These are phyloP conservation scores for Bradysia coprophila DNA, from an alignment of 1,140 invertebrate genomes.

Conservation along the genomic window DNA sequence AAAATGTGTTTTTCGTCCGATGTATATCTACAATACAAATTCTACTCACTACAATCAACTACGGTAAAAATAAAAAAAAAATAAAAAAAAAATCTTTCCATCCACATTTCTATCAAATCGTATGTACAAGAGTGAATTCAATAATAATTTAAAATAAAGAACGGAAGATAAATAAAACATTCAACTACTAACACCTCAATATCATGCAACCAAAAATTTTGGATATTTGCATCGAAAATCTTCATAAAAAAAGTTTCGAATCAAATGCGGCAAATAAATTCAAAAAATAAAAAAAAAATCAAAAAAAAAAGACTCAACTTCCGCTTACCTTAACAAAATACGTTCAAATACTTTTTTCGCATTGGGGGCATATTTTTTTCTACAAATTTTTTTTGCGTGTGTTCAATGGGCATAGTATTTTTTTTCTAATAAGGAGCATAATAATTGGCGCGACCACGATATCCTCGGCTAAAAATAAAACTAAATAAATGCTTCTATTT, in stretches of 20 bases:
- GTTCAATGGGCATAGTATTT: background rate
- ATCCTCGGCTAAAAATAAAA: slow-evolving; percentile 22
- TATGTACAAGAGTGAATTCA: too few species aligned
- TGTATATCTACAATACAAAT: too few species aligned
- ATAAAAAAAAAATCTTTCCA: too few species aligned
- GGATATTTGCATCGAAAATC: background rate
- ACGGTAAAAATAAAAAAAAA: too few species aligned
- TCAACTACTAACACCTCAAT: too few species aligned
- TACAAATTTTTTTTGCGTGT: background rate
- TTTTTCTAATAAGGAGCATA: background rate
- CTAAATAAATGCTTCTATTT: background rate
- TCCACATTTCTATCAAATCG: too few species aligned
- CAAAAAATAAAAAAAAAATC: background rate
- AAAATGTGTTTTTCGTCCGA: too few species aligned
- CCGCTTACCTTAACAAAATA: background rate
- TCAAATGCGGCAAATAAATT: background rate
- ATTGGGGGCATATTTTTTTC: background rate
- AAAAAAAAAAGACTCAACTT: background rate
- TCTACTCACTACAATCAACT: too few species aligned
- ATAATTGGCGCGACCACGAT: slow-evolving; percentile 8
- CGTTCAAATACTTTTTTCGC: background rate
- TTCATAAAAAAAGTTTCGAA: background rate
- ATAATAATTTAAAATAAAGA: too few species aligned
- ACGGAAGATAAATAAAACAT: too few species aligned
- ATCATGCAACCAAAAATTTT: background rate